Evolutionary conservation across 2,888 invertebrate genomes (phyloP).

Genomic region (Zelleria hepariella): DNA sequence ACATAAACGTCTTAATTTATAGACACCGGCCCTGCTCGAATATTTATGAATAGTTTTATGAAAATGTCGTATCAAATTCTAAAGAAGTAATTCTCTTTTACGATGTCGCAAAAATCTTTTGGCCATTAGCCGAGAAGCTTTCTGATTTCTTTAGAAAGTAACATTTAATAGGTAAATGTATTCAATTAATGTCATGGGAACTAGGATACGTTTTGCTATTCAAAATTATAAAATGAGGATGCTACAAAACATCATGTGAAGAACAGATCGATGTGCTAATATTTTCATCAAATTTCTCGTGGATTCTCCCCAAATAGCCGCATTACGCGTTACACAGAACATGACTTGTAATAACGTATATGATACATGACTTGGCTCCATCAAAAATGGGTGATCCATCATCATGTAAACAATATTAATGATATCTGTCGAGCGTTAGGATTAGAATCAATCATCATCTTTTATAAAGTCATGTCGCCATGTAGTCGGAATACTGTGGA

Average conservation of each 20-base stretch:
- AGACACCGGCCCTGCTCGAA: not conserved
- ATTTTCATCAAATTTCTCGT: no score
- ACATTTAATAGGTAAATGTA: no score
- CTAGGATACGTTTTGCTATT: no score
- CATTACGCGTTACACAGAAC: constrained; percentile 6
- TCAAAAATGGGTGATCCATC: constrained; percentile 45
- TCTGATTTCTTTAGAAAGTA: not conserved
- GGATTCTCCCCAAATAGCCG: not conserved
- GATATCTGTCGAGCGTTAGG: constrained; percentile 41
- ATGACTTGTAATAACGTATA: constrained; percentile 11
- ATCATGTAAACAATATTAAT: constrained; percentile 52
- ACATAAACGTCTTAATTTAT: constrained; percentile 1
- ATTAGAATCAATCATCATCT: constrained; percentile 46
- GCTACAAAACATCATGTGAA: no score
- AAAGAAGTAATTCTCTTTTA: not conserved
- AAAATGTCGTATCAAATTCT: not conserved
- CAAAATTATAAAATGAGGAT: no score
- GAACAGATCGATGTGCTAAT: no score
- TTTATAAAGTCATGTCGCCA: constrained; percentile 24
- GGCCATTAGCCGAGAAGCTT: not conserved
- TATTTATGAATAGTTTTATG: not conserved
- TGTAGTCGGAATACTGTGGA: constrained; percentile 7
- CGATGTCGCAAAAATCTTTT: not conserved
- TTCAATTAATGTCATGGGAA: no score
- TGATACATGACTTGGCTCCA: constrained; percentile 33